Percentiles rank a stretch among this genome's conserved stretches.
phyloP scores from a whole-genome alignment of 2,113 vertebrate species.

The Lophochroa leadbeateri region DNA sequence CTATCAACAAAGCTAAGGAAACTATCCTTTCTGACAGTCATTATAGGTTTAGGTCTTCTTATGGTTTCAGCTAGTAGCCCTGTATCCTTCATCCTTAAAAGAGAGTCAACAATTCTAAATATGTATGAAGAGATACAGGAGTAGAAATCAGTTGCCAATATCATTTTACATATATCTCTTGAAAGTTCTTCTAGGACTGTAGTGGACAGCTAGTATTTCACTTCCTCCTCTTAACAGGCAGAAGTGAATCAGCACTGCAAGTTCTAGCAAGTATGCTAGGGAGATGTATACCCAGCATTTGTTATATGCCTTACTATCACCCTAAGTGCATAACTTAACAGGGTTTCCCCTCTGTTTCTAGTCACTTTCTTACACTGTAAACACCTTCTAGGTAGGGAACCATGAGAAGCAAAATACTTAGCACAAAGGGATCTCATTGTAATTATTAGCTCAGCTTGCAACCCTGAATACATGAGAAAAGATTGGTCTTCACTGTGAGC shows the following conservation, averaged over 20 bases:
- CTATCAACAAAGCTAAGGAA: not conserved
- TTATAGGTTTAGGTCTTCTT: not conserved
- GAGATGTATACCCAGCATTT: not conserved
- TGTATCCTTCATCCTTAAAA: not conserved
- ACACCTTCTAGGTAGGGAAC: not conserved
- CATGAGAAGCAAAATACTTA: not conserved
- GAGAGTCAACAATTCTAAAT: not conserved
- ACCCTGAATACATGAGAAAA: not conserved
- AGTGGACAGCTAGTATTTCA: not conserved
- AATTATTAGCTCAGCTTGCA: not conserved
- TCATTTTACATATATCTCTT: not conserved
- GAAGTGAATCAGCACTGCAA: not conserved
- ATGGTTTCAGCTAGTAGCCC: not conserved
- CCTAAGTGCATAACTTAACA: not conserved
- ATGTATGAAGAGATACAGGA: not conserved
- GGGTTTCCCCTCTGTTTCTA: not conserved
- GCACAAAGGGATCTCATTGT: not conserved
- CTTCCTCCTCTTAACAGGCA: not conserved
- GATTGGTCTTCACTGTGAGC: not conserved
- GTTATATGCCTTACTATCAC: not conserved
- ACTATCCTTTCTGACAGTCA: not conserved
- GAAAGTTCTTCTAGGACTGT: not conserved
- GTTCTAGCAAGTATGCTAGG: not conserved
- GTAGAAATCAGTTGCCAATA: not conserved
- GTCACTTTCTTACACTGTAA: not conserved